phyloP scores from a whole-genome alignment of 2,113 vertebrate genomes.

The Patagioenas fasciata region DNA sequence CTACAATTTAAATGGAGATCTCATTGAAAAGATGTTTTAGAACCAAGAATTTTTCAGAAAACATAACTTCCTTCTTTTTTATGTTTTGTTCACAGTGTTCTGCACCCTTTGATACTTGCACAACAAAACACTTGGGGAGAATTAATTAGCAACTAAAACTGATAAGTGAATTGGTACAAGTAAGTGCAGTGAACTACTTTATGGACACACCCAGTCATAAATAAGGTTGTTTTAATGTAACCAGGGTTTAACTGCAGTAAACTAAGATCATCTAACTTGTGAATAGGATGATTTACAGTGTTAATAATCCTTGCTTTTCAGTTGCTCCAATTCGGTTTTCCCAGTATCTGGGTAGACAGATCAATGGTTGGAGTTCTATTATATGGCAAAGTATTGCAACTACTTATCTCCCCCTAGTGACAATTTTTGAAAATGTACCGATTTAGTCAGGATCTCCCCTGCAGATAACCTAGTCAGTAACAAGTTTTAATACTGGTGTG shows the following conservation, averaged over 20 bases:
- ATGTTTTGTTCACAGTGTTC: background rate
- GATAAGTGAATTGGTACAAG: background rate
- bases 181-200: background rate
- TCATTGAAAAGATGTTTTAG: background rate
- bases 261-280: background rate
- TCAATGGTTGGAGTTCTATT: background rate
- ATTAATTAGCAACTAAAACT: background rate
- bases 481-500: background rate
- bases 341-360: background rate
- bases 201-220: background rate
- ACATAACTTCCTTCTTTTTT: background rate
- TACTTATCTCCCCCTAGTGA: background rate
- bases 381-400: background rate
- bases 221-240: background rate
- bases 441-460: background rate
- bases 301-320: background rate
- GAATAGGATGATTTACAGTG: background rate
- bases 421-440: background rate
- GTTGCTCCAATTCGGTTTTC: background rate
- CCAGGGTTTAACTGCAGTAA: background rate
- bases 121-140: background rate
- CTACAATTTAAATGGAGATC: background rate
- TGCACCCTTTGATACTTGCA: background rate
- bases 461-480: background rate
- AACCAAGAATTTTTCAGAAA: background rate